Evolutionary conservation across 1,140 invertebrate genomes (phyloP), one percentile per base, ranked within the genome.

Genomic region (Brachionus paranguensis): DNA sequence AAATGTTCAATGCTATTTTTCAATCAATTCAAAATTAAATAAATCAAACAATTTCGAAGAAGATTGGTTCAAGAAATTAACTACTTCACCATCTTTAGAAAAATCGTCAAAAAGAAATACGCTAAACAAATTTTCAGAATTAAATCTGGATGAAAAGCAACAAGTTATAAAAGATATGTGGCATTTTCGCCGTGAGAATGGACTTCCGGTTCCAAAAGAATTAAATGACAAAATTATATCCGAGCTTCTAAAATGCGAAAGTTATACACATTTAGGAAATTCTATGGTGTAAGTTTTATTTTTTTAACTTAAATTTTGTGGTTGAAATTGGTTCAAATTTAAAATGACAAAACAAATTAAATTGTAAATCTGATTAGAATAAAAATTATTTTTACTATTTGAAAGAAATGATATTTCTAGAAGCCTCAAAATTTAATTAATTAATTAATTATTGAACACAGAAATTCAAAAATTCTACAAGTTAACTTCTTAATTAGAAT

Each of bases 61-160:
- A 27, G 72, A 76, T 14, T 76, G 72, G 72, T 76, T 76, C 20
- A 76, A 76, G 50, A 76, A 76, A 50, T 37, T 76, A 74, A 74
- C 70, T 8, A 74, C 10, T 5, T 17, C 72, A 76, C 20, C 43
- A 47, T 3, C 41, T 11, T 8, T 45, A 47, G 27, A 50, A 5
- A 50, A 0, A 27, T n/a, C 17, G 20, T 14, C 72, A 50, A 50
- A 11, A n/a, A 29, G 20, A 50, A 50, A 27, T 14, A 53, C 2
- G 1, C 14, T 27, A 33, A 45, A 76, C 29, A 76, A 76, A 29
- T 76, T 50, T 76, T 20, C 11, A 29, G 45, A 76, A 17, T 24
- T 76, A 47, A 37, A 33, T 37, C 12, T 5, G 12, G 45, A 33
- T 24, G 27, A 76, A 20, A 76, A 76, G 20, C 43, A 50, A 29